Evolutionary conservation across 2,113 vertebrate species (phyloP).

Genomic region (Tetraodon nigroviridis): DNA sequence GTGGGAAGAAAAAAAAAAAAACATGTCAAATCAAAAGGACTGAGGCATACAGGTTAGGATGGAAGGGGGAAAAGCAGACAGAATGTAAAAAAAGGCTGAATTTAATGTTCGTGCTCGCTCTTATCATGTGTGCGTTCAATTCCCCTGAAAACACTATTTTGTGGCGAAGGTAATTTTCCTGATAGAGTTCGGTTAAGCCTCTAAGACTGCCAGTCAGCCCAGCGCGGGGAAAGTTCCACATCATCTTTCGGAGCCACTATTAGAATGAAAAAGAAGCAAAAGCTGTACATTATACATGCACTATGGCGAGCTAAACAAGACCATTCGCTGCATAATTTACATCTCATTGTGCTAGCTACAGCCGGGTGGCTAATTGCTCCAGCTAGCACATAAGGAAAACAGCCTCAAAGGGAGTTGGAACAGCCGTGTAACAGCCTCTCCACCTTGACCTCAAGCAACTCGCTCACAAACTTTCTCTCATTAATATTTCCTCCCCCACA

Average conservation of each 20-base stretch:
- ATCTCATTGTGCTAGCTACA: constrained; percentile 56
- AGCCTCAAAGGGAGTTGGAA: constrained; percentile 36
- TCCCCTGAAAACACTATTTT: constrained; percentile 35
- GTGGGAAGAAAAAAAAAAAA: too few species aligned
- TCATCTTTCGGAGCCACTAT: constrained; percentile 18
- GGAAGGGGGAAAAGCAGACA: constrained; percentile 36
- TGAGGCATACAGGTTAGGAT: constrained; percentile 34
- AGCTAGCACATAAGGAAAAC: constrained; percentile 41
- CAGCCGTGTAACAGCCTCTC: constrained; percentile 32
- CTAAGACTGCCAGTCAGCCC: too few species aligned
- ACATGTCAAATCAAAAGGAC: constrained; percentile 40
- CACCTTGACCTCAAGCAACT: constrained; percentile 30
- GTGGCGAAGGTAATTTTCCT: constrained; percentile 19
- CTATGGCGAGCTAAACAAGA: constrained; percentile 44
- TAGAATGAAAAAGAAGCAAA: constrained; percentile 9
- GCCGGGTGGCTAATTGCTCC: constrained; percentile 56
- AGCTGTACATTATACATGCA: constrained; percentile 41
- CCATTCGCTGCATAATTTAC: constrained; percentile 56
- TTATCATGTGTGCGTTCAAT: constrained; percentile 41
- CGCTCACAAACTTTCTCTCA: constrained; percentile 8
- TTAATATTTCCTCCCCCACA: constrained; percentile 32
- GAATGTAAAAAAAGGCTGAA: constrained; percentile 30
- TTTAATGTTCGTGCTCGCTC: constrained; percentile 23
- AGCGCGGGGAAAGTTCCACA: constrained; percentile 18
- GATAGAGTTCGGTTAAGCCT: constrained; percentile 12